A percentile compares a stretch with the other conserved stretches of the same genome.
Conservation (phyloP, 2,113 vertebrate species). For the Ctenodactylus gundi region DNA sequence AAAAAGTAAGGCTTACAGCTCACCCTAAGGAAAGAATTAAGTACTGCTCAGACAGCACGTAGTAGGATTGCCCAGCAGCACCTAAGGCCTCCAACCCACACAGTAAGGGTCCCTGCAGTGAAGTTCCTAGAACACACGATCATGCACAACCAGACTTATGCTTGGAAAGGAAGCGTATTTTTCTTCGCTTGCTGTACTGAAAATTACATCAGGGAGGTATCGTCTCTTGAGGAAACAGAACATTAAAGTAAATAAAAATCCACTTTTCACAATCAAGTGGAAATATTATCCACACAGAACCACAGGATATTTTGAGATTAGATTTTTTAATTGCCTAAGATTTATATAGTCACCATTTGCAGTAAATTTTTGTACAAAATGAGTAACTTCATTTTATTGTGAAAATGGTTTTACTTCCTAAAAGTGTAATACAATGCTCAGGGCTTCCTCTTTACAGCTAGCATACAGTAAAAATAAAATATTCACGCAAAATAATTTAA, state of each 20-base stretch:
- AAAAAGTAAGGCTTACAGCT: background rate
- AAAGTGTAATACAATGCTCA: conserved; percentile 43
- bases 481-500: conserved; percentile 41
- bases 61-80: background rate
- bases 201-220: background rate
- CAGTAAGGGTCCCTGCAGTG: accelerated
- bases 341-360: conserved; percentile 31
- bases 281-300: conserved; percentile 52
- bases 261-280: conserved; percentile 14
- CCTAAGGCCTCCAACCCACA: background rate
- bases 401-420: conserved; percentile 42
- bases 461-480: conserved; percentile 56
- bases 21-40: background rate
- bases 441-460: conserved; percentile 38
- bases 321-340: conserved; percentile 18
- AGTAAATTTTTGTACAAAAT: conserved; percentile 60
- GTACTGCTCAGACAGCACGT: background rate
- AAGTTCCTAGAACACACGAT: background rate
- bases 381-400: conserved; percentile 58
- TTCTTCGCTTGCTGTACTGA: background rate
- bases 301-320: conserved; percentile 16
- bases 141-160: background rate
- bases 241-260: conserved; percentile 41
- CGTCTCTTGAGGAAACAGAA: background rate
- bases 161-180: background rate